Base-by-base conservation (phyloP, 2,888 invertebrate genomes). In the Chromoteleia sp. region DNA sequence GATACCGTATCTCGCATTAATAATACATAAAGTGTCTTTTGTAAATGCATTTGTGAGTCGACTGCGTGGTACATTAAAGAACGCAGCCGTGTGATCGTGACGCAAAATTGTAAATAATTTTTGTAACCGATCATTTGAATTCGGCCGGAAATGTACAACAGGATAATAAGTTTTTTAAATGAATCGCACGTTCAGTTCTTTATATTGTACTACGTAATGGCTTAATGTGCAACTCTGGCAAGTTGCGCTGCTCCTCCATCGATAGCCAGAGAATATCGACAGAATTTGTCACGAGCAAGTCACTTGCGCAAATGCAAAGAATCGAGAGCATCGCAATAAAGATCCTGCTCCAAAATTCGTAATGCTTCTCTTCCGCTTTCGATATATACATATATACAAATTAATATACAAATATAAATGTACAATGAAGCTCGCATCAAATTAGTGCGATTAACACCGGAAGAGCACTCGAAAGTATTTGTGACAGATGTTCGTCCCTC, bases 341-440 rank as follows among this genome's bases (percentile, higher is more conserved):
- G 41, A 80, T 74, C 45, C 61, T 54, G 56, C 41, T 68, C 54
- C 67, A 41, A 73, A 67, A 67, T 79, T 73, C 65, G 67, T 56
- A 59, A 61, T 68, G 79, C 78, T 79, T 79, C 61, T 79, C 67
- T 74, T 73, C 68, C 67, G 74, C 79, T 79, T 79, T 73, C 71
- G 43, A 73, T 79, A 73, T 79, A 68, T 58, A 73, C 43, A 41
- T 71, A 65, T 78, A 78, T 29, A 59, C 41, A 68, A 33, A 48
- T 21, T 52, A 52, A 36, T 65, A 76, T 25, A 39, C 29, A 76
- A 33, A 50, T 67, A 59, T 67, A 48, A 59, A 65, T 77, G 54
- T 70, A 56, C 54, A 76, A 61, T 61, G 68, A 54, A 68, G 58
- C 58, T 59, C 67, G 45, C 14, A 33, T 39, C 41, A 17, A 41